Base-by-base conservation (phyloP, 2,888 invertebrate species). In the Drosophila leonis region DNA sequence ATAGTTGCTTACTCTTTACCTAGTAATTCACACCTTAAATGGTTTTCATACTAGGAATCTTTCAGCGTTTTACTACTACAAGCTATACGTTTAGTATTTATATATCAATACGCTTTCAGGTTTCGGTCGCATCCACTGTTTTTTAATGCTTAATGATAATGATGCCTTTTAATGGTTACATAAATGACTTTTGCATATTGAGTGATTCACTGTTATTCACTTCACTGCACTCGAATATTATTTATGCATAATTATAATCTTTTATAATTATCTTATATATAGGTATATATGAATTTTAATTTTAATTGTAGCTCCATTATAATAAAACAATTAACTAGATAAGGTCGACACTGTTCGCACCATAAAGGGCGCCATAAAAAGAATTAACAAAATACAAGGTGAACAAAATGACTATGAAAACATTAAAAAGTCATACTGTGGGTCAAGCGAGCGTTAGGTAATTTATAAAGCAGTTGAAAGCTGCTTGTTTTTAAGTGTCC, bases 251-350 rank as follows among this genome's bases (percentile, higher is more conserved):
- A 60, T 64, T 18, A 44, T 42, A 13, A 18, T 41, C 12, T 13
- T 20, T 39, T 37, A 54, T 41, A 61, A 52, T 24, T 35, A 20
- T 13, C 15, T 15, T 29, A 10, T 31, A 18, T 31, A 2, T 12
- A 31, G 12, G 18, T 12, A 31, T 35, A 24, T 24, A 24, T 24
- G 24, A 3, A 24, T 4, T 35, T 4, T 35, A 35, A 35, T 35
- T 35, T 18, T 48, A 31, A 49, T 20, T 33, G 4, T 13, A 13
- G 20, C 13, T 56, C 42, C 49, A 33, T 35, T 59, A 56, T 20
- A 48, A 63, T 62, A 59, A 64, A 54, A 61, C 51, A 69, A 65
- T 74, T 61, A 65, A 51, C 44, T 24, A 8, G 5, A 63, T 74
- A 62, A 76, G 77, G 77, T 68, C 72, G 41, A 10, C 56, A 27